Base-by-base conservation (phyloP, 2,888 invertebrate genomes). In the Mycalesis mineus region DNA sequence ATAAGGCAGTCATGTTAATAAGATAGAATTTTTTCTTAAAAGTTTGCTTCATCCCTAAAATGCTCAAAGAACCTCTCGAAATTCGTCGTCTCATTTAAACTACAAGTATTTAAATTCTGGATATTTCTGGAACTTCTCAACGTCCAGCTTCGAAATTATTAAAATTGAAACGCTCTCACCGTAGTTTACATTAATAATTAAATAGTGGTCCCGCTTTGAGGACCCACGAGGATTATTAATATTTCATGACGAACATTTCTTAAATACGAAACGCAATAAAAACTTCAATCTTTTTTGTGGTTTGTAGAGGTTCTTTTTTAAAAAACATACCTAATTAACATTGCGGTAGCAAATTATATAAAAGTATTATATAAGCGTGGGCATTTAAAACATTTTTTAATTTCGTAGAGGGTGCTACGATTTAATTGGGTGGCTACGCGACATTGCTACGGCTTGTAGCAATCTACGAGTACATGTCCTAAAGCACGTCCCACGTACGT, bases 81-180 rank as follows among this genome's bases (percentile, higher is more conserved):
- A 41, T 15, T 15, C 40, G 11, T n/a, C 14, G 41, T 40, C 40
- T 41, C 29, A 22, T 33, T 52, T 42, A 51, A 51, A 15, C 17
- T 52, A 29, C 15, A 41, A 33, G 17, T 52, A 52, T 52, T 52
- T 42, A 17, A 52, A 52, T 41, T 29, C 28, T 6, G 5, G 14
- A 29, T 28, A 50, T 29, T 39, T 9, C 50, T 15, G 31, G 6
- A 52, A 42, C 17, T 52, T 15, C 8, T 7, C 41, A 17, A 17
- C 52, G 41, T 52, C 52, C 52, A 52, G 42, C 41, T 52, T 42
- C 22, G 56, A 54, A 61, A 53, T 58, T 61, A 58, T 58, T 61
- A 56, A 58, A 61, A 58, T 58, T 53, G 28, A 61, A 61, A 58
- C 49, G 29, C 49, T 53, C 33, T 33, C 33, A 53, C 22, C 31